phyloP scores from a whole-genome alignment of 1,140 invertebrate genomes.

The Lutraria rhynchaena region DNA sequence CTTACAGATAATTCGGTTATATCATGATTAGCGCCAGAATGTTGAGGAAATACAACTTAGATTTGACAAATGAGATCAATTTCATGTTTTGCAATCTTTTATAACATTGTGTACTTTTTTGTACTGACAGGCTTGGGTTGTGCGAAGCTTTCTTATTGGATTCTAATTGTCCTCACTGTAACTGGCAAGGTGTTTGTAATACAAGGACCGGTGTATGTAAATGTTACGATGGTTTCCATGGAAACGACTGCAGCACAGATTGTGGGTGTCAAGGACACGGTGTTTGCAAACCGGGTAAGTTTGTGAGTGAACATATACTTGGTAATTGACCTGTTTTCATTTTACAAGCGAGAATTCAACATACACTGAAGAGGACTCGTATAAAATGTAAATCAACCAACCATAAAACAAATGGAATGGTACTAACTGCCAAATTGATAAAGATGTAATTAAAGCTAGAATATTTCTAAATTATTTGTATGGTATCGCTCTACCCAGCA shows the following conservation, averaged over 20 bases:
- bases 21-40: too few species aligned
- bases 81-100: too few species aligned
- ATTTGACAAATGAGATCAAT: too few species aligned
- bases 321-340: background rate
- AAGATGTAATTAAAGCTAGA: too few species aligned
- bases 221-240: constrained; percentile 63
- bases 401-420: too few species aligned
- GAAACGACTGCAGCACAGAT: constrained; percentile 43
- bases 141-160: constrained; percentile 37
- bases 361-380: background rate
- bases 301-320: background rate
- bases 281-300: constrained; percentile 25
- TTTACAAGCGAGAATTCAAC: background rate
- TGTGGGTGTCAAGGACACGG: constrained; percentile 50
- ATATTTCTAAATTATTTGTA: too few species aligned
- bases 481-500: too few species aligned
- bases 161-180: constrained; percentile 44
- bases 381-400: background rate
- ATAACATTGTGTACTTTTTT: too few species aligned
- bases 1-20: too few species aligned
- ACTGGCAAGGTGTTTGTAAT: constrained; percentile 54
- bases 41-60: too few species aligned
- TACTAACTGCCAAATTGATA: too few species aligned
- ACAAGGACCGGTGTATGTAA: constrained; percentile 52
- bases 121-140: constrained; percentile 14